Evolutionary conservation across 2,888 invertebrate species (phyloP), one percentile per base, ranked within the genome.

Genomic region (Drosophila sordidapex): DNA sequence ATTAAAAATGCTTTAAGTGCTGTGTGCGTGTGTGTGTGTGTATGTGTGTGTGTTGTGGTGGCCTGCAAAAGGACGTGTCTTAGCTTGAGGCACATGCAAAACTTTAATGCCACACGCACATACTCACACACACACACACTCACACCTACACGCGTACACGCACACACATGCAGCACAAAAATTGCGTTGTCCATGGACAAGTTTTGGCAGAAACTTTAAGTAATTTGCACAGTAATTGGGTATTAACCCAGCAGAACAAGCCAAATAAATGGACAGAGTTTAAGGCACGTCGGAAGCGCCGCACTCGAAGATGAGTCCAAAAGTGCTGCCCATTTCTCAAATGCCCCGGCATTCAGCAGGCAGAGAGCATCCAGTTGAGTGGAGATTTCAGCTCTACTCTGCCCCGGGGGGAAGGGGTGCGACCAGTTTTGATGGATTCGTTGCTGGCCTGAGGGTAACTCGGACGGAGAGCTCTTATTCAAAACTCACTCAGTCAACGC

Each of bases 171-270:
- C 35, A 46, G 25, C 36, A 38, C 13, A 36, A 51, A 77, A 49
- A 54, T 69, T 46, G 63, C 63, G 46, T 66, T 66, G 82, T 61
- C 81, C 77, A 70, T 77, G 49, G 51, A 72, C 73, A 80, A 68
- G 70, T 79, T 83, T 68, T 58, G 54, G 58, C 56, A 70, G 73
- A 78, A 87, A 82, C 80, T 91, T 88, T 81, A 90, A 91, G 91
- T 89, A 92, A 92, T 92, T 92, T 92, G 85, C 91, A 92, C 91
- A 89, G 91, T 91, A 92, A 92, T 92, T 91, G 92, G 87, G 90
- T 89, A 92, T 92, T 92, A 92, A 91, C 92, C 91, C 83, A 87
- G 91, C 91, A 27, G 84, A 83, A 87, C 81, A 72, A 79, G 54
- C 79, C 81, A 86, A 81, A 85, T 87, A 90, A 90, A 89, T 86